Conservation (phyloP, 35 echinoderm and acorn worm species). For the Antedon bifida region DNA sequence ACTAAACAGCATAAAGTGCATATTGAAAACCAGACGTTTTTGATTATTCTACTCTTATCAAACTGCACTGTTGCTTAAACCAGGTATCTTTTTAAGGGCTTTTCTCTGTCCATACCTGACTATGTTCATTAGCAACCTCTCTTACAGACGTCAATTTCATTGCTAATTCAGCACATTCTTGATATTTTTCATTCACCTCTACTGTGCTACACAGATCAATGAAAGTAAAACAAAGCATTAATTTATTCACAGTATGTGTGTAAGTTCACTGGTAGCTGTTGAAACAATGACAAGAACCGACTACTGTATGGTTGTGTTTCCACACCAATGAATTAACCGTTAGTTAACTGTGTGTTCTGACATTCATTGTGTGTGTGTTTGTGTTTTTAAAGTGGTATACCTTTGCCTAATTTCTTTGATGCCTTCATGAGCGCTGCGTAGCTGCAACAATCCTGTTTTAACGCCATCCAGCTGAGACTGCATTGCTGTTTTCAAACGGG, state of each 20-base stretch:
- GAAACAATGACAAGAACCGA: too few species aligned
- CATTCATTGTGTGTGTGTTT: too few species aligned
- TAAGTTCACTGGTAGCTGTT: too few species aligned
- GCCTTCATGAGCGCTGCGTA: conserved; percentile 52
- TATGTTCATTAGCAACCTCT: conserved; percentile 76
- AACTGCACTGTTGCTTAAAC: too few species aligned
- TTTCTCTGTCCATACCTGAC: conserved; percentile 55
- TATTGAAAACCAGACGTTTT: too few species aligned
- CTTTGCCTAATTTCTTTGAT: conserved; percentile 75
- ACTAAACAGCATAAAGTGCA: too few species aligned
- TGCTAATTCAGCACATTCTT: conserved; percentile 66
- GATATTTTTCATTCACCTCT: conserved; percentile 83
- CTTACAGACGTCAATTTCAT: conserved; percentile 79
- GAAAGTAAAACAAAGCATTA: background rate
- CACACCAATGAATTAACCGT: too few species aligned
- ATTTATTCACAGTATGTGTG: too few species aligned
- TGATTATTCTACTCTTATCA: background rate
- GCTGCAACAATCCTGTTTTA: conserved; percentile 75
- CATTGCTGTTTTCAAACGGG: conserved; percentile 96
- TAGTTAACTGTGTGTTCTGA: too few species aligned
- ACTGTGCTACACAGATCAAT: conserved; percentile 30
- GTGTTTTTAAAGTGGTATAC: too few species aligned
- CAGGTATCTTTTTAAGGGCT: too few species aligned
- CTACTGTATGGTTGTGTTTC: too few species aligned
- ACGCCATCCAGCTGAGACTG: conserved; percentile 98